Conservation (phyloP, 2,797 vertebrate species). For the Ambastaia sidthimunki region DNA sequence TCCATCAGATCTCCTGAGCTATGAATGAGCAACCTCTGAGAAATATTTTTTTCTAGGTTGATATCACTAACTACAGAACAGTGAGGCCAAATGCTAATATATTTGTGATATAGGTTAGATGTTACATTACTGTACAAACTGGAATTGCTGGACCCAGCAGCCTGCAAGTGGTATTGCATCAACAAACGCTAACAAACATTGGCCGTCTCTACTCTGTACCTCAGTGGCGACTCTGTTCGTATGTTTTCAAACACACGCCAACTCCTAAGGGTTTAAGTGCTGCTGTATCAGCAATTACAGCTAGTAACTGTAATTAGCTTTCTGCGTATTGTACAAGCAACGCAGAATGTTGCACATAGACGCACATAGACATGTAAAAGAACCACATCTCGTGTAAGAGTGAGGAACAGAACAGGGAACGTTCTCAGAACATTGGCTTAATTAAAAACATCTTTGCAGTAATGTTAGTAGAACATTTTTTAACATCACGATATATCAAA, state of each 20-base stretch:
- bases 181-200: conserved; percentile 20
- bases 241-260: conserved; percentile 40
- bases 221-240: conserved; percentile 13
- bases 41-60: background rate
- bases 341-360: background rate
- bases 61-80: background rate
- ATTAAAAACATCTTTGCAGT: too few relatives aligned
- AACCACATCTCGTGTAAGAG: background rate
- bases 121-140: background rate
- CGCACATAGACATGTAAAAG: background rate
- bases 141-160: background rate
- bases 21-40: too few relatives aligned
- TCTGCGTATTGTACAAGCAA: conserved; percentile 14
- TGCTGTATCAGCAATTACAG: conserved; percentile 42
- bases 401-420: background rate
- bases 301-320: conserved; percentile 39
- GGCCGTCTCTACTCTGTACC: background rate
- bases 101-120: too few relatives aligned
- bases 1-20: too few relatives aligned
- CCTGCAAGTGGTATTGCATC: background rate
- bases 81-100: too few relatives aligned
- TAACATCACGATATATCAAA: too few relatives aligned
- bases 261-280: conserved; percentile 29
- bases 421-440: too few relatives aligned
- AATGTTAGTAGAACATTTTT: too few relatives aligned